Evolutionary conservation across 2,888 invertebrate genomes (phyloP), one percentile per base, ranked within the genome.

Genomic region (Macrostomum cliftonense): DNA sequence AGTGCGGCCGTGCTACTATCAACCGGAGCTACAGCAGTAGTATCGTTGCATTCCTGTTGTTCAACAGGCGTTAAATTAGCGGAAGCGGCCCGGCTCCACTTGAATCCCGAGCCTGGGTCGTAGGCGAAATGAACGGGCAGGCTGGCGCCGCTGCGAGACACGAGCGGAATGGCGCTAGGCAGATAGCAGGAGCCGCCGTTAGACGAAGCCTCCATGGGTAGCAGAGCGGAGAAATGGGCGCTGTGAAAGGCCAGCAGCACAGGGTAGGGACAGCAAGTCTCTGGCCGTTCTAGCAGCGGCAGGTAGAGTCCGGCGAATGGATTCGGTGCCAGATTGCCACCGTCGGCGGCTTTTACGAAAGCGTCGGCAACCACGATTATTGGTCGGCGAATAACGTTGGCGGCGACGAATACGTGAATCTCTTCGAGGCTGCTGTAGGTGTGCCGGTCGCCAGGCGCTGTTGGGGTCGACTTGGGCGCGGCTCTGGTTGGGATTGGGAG

Each of bases 61-160:
- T n/a, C 28, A 28, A 7, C 28, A 9, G 28, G 5, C 5, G 28
- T 9, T 28, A 28, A 9, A 28, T 28, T 9, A 9, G 5, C 28
- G 28, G 9, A 4, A 28, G 28, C 9, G 28, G 28, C 28, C 9
- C 28, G 28, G 28, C 28, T 28, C 81, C 82, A 84, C 52, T 76
- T 75, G 71, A 80, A 82, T 52, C 79, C 76, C 43, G 78, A 77
- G 19, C 84, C 84, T 0, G 86, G 86, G 71, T 86, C 86, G 20
- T 82, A 78, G 56, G 77, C 78, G 71, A 84, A 86, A 64, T 84
- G 82, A 56, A 86, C 75, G 1, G 84, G 82, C 61, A 86, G 75
- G 11, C 82, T 73, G 48, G 78, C 77, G 46, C 65, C 57, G 12
- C 19, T 42, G 9, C 62, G 76, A 1, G 77, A 77, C 14, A 80